These are phyloP conservation scores for Buathra laborator DNA, from an alignment of 2,888 invertebrate genomes.

Conservation along the genomic window DNA sequence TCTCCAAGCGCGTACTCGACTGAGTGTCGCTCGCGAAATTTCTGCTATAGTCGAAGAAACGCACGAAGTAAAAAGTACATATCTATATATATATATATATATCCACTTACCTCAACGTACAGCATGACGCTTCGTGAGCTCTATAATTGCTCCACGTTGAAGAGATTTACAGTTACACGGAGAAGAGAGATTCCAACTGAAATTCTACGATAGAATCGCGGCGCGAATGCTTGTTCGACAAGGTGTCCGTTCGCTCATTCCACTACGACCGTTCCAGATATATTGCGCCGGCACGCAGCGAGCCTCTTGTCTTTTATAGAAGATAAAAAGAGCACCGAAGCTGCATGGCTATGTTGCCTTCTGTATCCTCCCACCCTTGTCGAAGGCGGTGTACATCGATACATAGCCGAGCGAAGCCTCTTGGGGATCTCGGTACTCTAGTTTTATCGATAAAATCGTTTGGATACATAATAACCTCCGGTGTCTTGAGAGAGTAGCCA, in stretches of 20 bases:
- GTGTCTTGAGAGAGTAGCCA: conserved; percentile 4
- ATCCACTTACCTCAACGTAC: conserved; percentile 70
- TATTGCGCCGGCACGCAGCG: conserved; percentile 76
- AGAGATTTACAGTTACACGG: neutral
- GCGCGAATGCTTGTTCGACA: conserved; percentile 35
- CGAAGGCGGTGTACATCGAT: conserved; percentile 33
- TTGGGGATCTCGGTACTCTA: conserved; percentile 13
- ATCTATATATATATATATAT: neutral
- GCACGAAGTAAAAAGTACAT: neutral
- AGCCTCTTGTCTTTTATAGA: conserved; percentile 81
- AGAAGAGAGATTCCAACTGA: conserved; percentile 9
- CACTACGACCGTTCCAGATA: conserved; percentile 75
- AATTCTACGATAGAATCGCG: neutral
- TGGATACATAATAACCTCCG: conserved; percentile 39
- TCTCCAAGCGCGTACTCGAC: neutral
- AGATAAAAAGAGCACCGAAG: conserved; percentile 78
- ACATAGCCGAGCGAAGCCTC: conserved; percentile 23
- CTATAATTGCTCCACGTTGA: conserved; percentile 29
- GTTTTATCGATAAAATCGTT: conserved; percentile 56
- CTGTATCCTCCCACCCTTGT: conserved; percentile 52
- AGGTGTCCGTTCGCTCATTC: conserved; percentile 60
- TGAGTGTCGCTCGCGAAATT: neutral
- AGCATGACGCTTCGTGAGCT: conserved; percentile 64
- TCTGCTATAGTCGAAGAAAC: neutral
- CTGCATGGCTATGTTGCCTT: conserved; percentile 8